Base-by-base conservation (phyloP, 1,140 invertebrate species). In the Antheraea mylitta region DNA sequence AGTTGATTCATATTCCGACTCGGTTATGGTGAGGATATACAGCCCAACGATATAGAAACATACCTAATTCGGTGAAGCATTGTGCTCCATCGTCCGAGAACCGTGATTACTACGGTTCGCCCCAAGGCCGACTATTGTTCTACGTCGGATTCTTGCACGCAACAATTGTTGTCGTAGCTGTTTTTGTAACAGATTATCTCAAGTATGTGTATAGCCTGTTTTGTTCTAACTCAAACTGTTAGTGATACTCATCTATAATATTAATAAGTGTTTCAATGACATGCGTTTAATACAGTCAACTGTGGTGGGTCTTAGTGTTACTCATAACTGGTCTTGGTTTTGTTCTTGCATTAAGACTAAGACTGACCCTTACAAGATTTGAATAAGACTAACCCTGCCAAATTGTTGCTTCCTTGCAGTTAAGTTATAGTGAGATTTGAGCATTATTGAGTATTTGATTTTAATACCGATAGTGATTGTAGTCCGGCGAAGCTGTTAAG, bases 101-200 rank as follows among this genome's bases (percentile, higher is more conserved):
- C 79, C 78, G 78, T 89, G 86, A 90, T 90, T 88, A 86, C 83
- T 77, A 69, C 77, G 78, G 75, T 66, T 76, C 75, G 85, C 88
- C 85, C 45, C 77, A 88, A 90, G 88, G 88, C 87, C 88, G 81
- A 58, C 81, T 64, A 89, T 90, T 90, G 88, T 90, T 90, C 79
- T 79, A 78, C 75, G 78, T 66, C 79, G 78, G 78, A 88, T 86
- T 85, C 83, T 86, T 83, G 77, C 86, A 87, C 85, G 86, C 85
- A 85, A 88, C 84, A 75, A 48, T 80, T 66, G 75, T 70, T 74
- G 74, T 70, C 69, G 73, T 75, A 70, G 72, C 75, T 75, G 71
- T 73, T 82, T 81, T 53, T 53, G 45, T 53, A 53, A 53, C 11
- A 53, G 45, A 53, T 53, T 53, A 53, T 53, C 45, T 82, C 84